Percentiles rank a stretch among this genome's conserved stretches.
Conservation (phyloP, 2,113 vertebrate species). For the Ictalurus punctatus region DNA sequence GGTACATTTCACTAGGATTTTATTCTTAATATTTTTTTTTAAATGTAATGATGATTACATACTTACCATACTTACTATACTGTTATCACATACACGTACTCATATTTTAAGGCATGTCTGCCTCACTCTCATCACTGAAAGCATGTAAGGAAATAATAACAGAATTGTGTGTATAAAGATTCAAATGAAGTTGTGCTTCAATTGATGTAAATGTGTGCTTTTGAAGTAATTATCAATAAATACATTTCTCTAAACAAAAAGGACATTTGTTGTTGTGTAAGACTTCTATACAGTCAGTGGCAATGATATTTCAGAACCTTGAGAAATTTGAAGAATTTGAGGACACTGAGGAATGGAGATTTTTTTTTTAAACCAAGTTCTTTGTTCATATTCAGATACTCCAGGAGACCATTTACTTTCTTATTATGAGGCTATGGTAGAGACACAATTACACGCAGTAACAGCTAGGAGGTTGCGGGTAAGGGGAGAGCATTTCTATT, state of each 20-base stretch:
- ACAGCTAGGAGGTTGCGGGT: neutral
- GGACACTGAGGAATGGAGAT: neutral
- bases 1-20: neutral
- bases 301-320: neutral
- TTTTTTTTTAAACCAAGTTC: neutral
- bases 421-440: neutral
- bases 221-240: conserved; percentile 30
- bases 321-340: no score
- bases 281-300: no score
- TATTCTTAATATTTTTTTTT: neutral
- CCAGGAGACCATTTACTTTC: neutral
- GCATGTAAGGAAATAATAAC: neutral
- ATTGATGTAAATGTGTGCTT: conserved; percentile 1
- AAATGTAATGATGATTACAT: neutral
- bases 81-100: neutral
- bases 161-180: conserved; percentile 1
- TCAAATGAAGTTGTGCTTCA: neutral
- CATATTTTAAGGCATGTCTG: neutral
- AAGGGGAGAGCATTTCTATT: neutral
- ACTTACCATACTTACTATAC: neutral
- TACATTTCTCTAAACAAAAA: neutral
- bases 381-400: neutral
- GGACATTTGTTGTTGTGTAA: neutral
- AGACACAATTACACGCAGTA: neutral
- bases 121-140: neutral